phyloP scores from a whole-genome alignment of 2,888 invertebrate species.

The Drosophila yooni region DNA sequence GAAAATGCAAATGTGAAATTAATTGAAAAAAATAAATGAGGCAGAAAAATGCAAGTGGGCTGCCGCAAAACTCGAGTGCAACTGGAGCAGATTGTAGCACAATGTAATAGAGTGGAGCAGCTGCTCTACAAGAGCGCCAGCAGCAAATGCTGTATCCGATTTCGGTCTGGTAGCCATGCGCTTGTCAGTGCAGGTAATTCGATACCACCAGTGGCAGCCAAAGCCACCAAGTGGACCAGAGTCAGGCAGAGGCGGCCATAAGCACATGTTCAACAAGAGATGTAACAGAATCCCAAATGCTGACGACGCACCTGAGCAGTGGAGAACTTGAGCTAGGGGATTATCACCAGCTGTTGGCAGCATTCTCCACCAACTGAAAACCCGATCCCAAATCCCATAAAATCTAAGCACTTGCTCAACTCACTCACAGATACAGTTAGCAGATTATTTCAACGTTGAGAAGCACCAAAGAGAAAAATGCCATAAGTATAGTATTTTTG shows the following conservation, averaged over 20 bases:
- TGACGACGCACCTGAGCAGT: constrained; percentile 40
- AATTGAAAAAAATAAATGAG: constrained; percentile 64
- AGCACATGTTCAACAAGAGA: constrained; percentile 76
- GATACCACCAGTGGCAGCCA: constrained; percentile 44
- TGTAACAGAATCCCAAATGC: constrained; percentile 54
- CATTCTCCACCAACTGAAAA: constrained; percentile 19
- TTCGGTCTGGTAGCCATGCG: constrained; percentile 67
- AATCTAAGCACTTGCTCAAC: constrained; percentile 20
- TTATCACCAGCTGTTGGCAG: constrained; percentile 27
- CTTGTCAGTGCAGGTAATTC: constrained; percentile 68
- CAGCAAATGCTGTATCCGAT: constrained; percentile 74
- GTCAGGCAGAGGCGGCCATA: constrained; percentile 54
- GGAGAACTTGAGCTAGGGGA: constrained; percentile 17
- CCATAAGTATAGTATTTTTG: not conserved
- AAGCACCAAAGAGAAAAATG: not conserved
- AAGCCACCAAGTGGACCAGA: constrained; percentile 6
- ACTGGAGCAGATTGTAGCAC: constrained; percentile 14
- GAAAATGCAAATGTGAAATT: constrained; percentile 68
- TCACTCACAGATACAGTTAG: constrained; percentile 7
- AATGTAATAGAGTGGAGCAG: constrained; percentile 24
- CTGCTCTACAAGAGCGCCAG: constrained; percentile 35
- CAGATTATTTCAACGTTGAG: not conserved
- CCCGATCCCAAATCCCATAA: constrained; percentile 30
- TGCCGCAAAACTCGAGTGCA: constrained; percentile 29
- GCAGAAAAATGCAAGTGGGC: constrained; percentile 53